phyloP scores from a whole-genome alignment of 2,113 vertebrate genomes.

The Jaculus jaculus region DNA sequence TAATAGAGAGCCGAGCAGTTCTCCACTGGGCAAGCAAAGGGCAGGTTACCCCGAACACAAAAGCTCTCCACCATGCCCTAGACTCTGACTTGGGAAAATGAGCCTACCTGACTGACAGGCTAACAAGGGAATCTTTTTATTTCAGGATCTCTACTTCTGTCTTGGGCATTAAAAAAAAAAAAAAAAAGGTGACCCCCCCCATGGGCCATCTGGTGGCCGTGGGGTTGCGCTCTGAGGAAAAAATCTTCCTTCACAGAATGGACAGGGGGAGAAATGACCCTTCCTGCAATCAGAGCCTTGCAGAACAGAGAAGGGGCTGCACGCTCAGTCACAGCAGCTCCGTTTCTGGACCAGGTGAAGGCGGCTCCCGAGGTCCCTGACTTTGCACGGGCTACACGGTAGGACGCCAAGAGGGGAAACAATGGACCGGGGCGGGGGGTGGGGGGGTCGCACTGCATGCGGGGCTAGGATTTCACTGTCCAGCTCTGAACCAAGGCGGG shows the following conservation, averaged over 20 bases:
- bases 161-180: not conserved
- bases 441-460: not conserved
- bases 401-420: not conserved
- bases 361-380: not conserved
- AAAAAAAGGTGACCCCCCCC: not conserved
- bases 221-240: not conserved
- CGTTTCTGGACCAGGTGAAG: not conserved
- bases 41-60: not conserved
- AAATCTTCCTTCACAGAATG: not conserved
- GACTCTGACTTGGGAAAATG: not conserved
- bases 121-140: not conserved
- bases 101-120: not conserved
- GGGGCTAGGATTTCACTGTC: not conserved
- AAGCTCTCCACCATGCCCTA: not conserved
- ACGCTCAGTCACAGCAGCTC: too few species aligned
- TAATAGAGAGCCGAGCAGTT: not conserved
- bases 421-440: too few species aligned
- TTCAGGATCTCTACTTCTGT: not conserved
- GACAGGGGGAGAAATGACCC: not conserved
- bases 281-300: not conserved
- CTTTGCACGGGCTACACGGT: not conserved
- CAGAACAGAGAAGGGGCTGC: not conserved
- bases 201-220: not conserved
- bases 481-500: not conserved
- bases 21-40: not conserved